A percentile compares a stretch with the other conserved stretches of the same genome.
These are phyloP conservation scores for Strigamia crassipes DNA, from an alignment of 2,888 invertebrate species.

Conservation along the genomic window DNA sequence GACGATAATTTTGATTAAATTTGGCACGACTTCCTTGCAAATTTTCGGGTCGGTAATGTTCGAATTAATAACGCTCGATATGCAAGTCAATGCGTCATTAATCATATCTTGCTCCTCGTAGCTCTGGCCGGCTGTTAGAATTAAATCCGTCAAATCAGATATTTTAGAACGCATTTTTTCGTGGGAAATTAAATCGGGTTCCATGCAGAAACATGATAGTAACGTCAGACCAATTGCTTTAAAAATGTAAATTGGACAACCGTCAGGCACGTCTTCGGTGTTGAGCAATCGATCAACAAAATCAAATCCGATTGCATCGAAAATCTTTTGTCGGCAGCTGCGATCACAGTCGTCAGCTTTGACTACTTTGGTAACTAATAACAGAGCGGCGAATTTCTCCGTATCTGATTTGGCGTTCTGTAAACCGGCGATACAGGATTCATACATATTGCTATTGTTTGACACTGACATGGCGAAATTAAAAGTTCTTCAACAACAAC, in stretches of 20 bases:
- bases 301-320: constrained; percentile 86
- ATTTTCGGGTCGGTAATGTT: constrained; percentile 63
- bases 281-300: constrained; percentile 81
- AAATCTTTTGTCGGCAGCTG: constrained; percentile 63
- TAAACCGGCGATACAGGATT: constrained; percentile 70
- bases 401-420: constrained; percentile 81
- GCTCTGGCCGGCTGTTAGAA: constrained; percentile 31
- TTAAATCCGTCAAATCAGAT: constrained; percentile 48
- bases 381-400: constrained; percentile 87
- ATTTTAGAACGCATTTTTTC: constrained; percentile 48
- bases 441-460: constrained; percentile 57
- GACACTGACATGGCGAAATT: not conserved
- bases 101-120: constrained; percentile 46
- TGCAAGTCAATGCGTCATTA: constrained; percentile 63
- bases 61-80: constrained; percentile 67
- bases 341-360: constrained; percentile 79
- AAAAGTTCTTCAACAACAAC: not conserved
- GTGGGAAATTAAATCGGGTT: constrained; percentile 53
- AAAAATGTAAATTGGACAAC: constrained; percentile 86
- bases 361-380: constrained; percentile 88
- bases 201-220: constrained; percentile 74
- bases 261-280: constrained; percentile 74
- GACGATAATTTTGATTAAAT: constrained; percentile 69
- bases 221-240: constrained; percentile 89
- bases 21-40: constrained; percentile 70